Base-by-base conservation (phyloP, 2,888 invertebrate genomes). In the Eupithecia centaureata region DNA sequence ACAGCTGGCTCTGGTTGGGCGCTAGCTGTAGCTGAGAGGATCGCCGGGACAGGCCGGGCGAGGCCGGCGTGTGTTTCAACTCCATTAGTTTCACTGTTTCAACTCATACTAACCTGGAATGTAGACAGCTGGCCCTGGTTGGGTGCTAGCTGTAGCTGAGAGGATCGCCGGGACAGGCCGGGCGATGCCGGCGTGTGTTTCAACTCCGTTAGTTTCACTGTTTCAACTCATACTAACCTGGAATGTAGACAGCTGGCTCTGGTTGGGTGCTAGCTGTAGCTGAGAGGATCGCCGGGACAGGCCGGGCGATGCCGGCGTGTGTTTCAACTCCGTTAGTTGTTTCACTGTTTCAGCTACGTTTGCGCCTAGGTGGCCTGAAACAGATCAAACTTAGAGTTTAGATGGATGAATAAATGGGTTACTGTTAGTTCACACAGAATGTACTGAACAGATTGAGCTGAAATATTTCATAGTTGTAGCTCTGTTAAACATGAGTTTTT, bases 291-390 rank as follows among this genome's bases (percentile, higher is more conserved):
- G 94, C 8, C 97, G 94, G 30, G 96, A 89, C 5, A 96, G 94
- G 73, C 96, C 95, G 5, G 98, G 97, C 75, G 97, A 97, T 2
- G 97, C 97, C 0, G 97, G 97, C 79, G 96, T 97, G 88, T 97
- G 97, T 79, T 97, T 96, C 72, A 97, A 88, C 82, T 97, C 97
- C 0, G 97, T 97, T 66, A 98, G 89, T 52, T 97, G 97, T 84
- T 97, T 96, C 8, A 97, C 97, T 0, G 97, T 97, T 86, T 97
- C 97, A 0, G 97, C 97, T 22, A 98, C 97, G 79, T 95, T 96
- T 47, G 95, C 93, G 77, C 76, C 75, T 47, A 84, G 82, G 51
- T 82, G 84, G 3, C 79, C 89, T 91, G 82, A 2, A 32, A 65
- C 42, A 13, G 15, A 15, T 56, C 0, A 56, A n/a, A 15, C 10